Evolutionary conservation across 1,140 invertebrate genomes (phyloP), one percentile per base, ranked within the genome.

Genomic region (Thereuonema tuberculata): DNA sequence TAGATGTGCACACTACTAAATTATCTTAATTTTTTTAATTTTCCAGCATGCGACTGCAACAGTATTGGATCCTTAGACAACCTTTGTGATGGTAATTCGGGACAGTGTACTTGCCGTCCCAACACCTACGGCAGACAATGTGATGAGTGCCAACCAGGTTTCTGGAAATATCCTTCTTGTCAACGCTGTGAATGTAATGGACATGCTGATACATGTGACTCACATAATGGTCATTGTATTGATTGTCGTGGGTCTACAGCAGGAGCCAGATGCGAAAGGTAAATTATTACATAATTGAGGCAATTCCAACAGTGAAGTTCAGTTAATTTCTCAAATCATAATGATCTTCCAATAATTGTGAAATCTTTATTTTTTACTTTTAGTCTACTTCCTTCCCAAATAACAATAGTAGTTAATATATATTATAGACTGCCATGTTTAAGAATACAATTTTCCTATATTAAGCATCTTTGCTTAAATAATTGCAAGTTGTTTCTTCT

Each of bases 141-240:
- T 74, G 89, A 94, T 69, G 84, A 94, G 65, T 97, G 93, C 72
- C 86, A 93, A 69, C 89, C 90, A 28, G 93, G 93, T 0, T 96
- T 85, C 69, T 97, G 92, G 87, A 90, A 89, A 68, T 95, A 98
- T 79, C 96, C 96, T 0, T 85, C 92, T 65, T 99, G 97, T 72
- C 80, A 87, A 66, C 80, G 84, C 31, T 99, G 97, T 73, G 83
- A 94, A 65, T 99, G 97, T 74, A 94, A 99, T 71, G 95, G 94
- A 0, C 93, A 98, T 74, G 91, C 95, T 0, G 87, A 95, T 61
- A 84, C 79, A 59, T 99, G 97, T 75, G 91, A 98, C 70, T 82
- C 93, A 1, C 78, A 78, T 48, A 93, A 87, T 1, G 97, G 97
- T n/a, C 81, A 80, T 25, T 99, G 97, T 76, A 81, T 85, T 49